Conservation (phyloP, 2,113 vertebrate genomes). For the Strix aluco region DNA sequence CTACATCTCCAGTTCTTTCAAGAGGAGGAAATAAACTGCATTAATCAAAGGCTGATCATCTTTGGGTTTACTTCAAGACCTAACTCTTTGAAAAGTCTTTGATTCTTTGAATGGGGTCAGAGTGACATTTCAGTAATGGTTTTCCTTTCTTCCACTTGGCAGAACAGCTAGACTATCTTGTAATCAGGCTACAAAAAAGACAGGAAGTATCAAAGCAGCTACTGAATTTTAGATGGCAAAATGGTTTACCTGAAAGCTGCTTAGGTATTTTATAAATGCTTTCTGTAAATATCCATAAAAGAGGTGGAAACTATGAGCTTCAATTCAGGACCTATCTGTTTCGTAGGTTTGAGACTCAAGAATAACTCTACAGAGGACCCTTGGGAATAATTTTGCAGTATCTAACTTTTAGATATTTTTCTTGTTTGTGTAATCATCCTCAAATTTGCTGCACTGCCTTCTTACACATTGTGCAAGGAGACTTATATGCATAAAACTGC, state of each 20-base stretch:
- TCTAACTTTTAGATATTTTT: not conserved
- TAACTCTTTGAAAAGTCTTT: slow-evolving; percentile 30
- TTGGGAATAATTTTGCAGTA: not conserved
- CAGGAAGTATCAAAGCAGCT: not conserved
- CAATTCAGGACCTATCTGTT: not conserved
- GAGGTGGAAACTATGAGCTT: not conserved
- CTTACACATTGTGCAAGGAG: not conserved
- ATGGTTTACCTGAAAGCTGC: not conserved
- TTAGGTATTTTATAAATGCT: not conserved
- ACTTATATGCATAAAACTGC: not conserved
- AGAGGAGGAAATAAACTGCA: not conserved
- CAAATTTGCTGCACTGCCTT: not conserved
- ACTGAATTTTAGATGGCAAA: not conserved
- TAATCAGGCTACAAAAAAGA: not conserved
- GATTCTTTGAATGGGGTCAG: slow-evolving; percentile 23
- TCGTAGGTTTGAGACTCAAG: not conserved
- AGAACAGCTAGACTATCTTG: not conserved
- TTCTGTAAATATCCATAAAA: slow-evolving; percentile 13
- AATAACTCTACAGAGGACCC: not conserved
- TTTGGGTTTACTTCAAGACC: not conserved
- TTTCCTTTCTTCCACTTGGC: slow-evolving; percentile 22
- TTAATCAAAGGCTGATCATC: slow-evolving; percentile 21
- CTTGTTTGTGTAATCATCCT: not conserved
- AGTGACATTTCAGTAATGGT: slow-evolving; percentile 31
- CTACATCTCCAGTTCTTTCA: not conserved